Evolutionary conservation across 2,797 vertebrate genomes (phyloP).

Genomic region (Squalus acanthias): DNA sequence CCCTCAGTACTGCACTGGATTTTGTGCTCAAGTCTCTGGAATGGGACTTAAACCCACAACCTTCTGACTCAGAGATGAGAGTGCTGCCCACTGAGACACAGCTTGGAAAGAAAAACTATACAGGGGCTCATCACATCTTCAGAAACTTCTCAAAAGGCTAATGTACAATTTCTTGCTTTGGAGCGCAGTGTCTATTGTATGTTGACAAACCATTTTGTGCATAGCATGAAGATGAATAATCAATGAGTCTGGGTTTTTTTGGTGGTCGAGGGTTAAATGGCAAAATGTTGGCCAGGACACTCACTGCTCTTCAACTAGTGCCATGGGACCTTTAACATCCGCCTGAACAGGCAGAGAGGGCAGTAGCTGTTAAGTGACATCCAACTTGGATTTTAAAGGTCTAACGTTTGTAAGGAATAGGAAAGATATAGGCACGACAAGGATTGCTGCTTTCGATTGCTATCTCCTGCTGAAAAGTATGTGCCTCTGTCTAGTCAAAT

Average conservation of each 20-base stretch:
- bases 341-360: background rate
- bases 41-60: background rate
- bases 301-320: background rate
- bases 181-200: background rate
- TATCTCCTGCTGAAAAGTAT: background rate
- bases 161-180: background rate
- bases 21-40: background rate
- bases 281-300: background rate
- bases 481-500: background rate
- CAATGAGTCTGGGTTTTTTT: background rate
- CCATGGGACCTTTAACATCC: too few species aligned
- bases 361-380: background rate
- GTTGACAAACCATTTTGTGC: background rate
- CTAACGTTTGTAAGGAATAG: background rate
- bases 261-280: background rate
- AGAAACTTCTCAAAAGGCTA: background rate
- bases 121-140: background rate
- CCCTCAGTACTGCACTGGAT: background rate
- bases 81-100: background rate
- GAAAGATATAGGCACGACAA: background rate
- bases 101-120: background rate
- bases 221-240: background rate
- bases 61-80: background rate
- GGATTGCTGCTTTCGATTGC: background rate
- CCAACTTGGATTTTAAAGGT: background rate